Evolutionary conservation across 2,888 invertebrate genomes (phyloP).

Genomic region (Mycalesis mineus): DNA sequence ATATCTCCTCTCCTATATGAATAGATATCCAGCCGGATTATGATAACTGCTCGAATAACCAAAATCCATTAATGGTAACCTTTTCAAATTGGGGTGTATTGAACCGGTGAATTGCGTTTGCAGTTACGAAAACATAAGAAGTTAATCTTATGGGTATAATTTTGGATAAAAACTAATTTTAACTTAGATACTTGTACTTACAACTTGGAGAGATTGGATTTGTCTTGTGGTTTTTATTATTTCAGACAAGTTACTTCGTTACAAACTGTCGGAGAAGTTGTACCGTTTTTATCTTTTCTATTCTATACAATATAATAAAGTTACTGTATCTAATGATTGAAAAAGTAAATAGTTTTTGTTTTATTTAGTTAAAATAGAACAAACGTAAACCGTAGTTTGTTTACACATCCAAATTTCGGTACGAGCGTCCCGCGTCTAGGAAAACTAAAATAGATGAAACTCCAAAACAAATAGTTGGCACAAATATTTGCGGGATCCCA

Average conservation of each 20-base stretch:
- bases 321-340: slow-evolving; percentile 3
- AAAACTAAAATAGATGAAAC: slow-evolving; percentile 7
- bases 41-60: no score
- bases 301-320: slow-evolving; percentile 5
- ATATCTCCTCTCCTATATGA: no score
- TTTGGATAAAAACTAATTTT: slow-evolving; percentile 10
- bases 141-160: background rate
- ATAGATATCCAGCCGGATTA: no score
- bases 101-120: no score
- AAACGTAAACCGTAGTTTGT: background rate
- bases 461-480: slow-evolving; percentile 9
- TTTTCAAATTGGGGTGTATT: no score
- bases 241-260: slow-evolving; percentile 14
- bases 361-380: background rate
- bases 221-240: slow-evolving; percentile 12
- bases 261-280: slow-evolving; percentile 6
- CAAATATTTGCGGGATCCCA: slow-evolving; percentile 12
- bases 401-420: background rate
- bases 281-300: slow-evolving; percentile 7
- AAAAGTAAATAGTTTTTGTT: slow-evolving; percentile 8
- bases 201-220: slow-evolving; percentile 12
- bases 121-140: background rate
- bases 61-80: no score
- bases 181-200: slow-evolving; percentile 10
- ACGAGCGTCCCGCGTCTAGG: background rate